Evolutionary conservation across 2,113 vertebrate genomes (phyloP).

Genomic region (Salvator merianae): DNA sequence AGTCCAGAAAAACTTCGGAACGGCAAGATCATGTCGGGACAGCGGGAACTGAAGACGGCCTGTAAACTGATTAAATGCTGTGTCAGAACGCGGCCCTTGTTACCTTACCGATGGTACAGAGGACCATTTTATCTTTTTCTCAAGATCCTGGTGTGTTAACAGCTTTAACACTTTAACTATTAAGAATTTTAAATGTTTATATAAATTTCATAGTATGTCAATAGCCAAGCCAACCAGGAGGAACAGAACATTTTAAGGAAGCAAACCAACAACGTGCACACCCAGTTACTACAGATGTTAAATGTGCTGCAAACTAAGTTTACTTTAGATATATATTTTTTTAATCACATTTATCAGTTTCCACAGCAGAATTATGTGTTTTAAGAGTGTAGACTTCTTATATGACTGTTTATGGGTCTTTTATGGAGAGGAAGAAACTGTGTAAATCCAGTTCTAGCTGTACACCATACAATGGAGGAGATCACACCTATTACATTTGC

Average conservation of each 20-base stretch:
- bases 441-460: not conserved
- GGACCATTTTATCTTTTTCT: not conserved
- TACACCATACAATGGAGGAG: not conserved
- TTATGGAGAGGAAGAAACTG: too few species aligned
- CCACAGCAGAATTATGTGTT: not conserved
- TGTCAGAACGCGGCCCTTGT: too few species aligned
- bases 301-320: not conserved
- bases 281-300: not conserved
- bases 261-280: not conserved
- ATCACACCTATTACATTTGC: not conserved
- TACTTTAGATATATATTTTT: not conserved
- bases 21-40: too few species aligned
- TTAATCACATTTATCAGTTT: not conserved
- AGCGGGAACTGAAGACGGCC: too few species aligned
- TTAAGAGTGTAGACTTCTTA: not conserved
- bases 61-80: too few species aligned
- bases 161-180: not conserved
- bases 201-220: not conserved
- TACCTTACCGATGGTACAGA: too few species aligned
- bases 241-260: not conserved
- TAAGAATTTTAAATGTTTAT: not conserved
- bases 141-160: not conserved
- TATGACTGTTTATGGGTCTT: not conserved
- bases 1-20: too few species aligned
- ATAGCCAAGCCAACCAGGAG: not conserved